Conservation (phyloP, 1,140 invertebrate genomes). For the Eufriesea mexicana region DNA sequence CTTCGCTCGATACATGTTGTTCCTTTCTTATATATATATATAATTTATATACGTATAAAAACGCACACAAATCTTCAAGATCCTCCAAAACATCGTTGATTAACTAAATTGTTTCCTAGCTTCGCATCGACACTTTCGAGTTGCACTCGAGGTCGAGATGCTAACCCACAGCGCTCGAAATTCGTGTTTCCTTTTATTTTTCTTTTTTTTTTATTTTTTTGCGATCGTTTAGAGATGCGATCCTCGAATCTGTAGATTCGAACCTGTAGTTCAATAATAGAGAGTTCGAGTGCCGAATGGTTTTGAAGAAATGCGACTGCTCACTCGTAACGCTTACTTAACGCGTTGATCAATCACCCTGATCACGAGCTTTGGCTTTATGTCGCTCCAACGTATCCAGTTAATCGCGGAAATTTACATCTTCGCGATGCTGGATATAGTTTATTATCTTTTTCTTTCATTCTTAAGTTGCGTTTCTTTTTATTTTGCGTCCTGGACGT, state of each 20-base stretch:
- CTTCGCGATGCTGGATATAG: not conserved
- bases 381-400: not conserved
- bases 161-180: conserved; percentile 12
- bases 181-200: not conserved
- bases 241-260: conserved; percentile 1
- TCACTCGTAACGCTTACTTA: conserved; percentile 24
- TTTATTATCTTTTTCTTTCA: conserved; percentile 14
- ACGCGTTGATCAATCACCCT: not conserved
- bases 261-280: not conserved
- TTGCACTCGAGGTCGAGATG: conserved; percentile 11
- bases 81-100: conserved; percentile 29
- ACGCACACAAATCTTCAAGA: conserved; percentile 9
- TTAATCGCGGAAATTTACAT: not conserved
- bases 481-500: conserved; percentile 64
- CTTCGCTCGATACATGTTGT: conserved; percentile 39
- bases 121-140: conserved; percentile 39
- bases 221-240: conserved; percentile 3
- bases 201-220: conserved; percentile 20
- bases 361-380: conserved; percentile 6
- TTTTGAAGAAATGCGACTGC: conserved; percentile 35
- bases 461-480: conserved; percentile 57
- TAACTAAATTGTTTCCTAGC: conserved; percentile 45
- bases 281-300: not conserved
- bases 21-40: not conserved
- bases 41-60: not conserved